Percentiles rank a stretch among this genome's conserved stretches.
Conservation (phyloP, 2,888 invertebrate genomes). For the Omphaloscelis lunosa region DNA sequence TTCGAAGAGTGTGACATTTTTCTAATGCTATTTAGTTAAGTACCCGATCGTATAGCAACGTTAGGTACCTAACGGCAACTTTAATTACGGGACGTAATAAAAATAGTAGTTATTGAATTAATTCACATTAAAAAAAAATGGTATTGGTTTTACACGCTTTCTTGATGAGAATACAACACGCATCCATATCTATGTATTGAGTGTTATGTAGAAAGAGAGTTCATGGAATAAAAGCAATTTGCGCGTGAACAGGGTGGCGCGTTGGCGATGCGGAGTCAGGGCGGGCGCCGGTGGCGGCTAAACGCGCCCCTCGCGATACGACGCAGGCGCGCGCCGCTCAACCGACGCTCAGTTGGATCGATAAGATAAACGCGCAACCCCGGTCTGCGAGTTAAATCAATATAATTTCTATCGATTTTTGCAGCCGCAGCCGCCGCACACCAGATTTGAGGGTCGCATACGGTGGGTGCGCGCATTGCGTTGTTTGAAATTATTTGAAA, state of each 20-base stretch:
- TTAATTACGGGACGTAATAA: neutral
- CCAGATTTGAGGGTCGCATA: conserved; percentile 87
- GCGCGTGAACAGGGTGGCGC: conserved; percentile 87
- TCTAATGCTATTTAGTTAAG: neutral
- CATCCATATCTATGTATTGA: conserved; percentile 4
- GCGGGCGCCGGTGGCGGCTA: conserved; percentile 73
- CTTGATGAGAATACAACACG: conserved; percentile 9
- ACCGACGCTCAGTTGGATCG: conserved; percentile 90
- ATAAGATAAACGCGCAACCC: conserved; percentile 95
- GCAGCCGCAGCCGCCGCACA: conserved; percentile 92
- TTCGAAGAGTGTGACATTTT: neutral
- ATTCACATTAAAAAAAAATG: neutral
- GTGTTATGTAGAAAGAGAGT: conserved; percentile 19
- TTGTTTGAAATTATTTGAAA: conserved; percentile 60
- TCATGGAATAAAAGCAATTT: conserved; percentile 74
- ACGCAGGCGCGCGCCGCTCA: conserved; percentile 81
- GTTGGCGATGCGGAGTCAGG: conserved; percentile 76
- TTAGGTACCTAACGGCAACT: neutral
- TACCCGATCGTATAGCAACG: neutral
- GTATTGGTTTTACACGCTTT: neutral
- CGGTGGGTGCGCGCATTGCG: conserved; percentile 87
- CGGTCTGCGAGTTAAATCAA: conserved; percentile 93
- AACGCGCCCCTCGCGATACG: conserved; percentile 77
- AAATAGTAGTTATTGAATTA: neutral
- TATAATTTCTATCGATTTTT: conserved; percentile 94